Percentiles rank a stretch among this genome's conserved stretches.
Conservation (phyloP, 1,140 invertebrate species). For the Philopotamus ludificatus region DNA sequence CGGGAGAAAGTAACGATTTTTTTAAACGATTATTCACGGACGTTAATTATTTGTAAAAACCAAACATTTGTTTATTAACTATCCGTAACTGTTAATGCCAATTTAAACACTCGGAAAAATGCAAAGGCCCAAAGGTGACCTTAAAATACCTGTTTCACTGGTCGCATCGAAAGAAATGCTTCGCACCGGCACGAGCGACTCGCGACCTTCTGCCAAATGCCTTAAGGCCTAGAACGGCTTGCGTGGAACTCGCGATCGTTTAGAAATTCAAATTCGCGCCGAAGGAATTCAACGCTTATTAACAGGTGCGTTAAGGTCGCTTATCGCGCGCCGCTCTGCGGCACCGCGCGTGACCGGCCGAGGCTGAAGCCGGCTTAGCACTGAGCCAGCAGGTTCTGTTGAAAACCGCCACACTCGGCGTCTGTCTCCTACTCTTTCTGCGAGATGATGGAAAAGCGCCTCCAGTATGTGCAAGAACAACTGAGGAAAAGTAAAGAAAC, state of each 20-base stretch:
- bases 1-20: too few species aligned
- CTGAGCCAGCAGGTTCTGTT: slow-evolving; percentile 7
- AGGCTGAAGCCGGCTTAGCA: slow-evolving; percentile 9
- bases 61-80: neutral
- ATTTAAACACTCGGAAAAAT: slow-evolving; percentile 26
- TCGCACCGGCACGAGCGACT: neutral
- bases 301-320: slow-evolving; percentile 36
- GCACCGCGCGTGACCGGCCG: slow-evolving; percentile 18
- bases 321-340: neutral
- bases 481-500: too few species aligned
- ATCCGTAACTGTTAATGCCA: slow-evolving; percentile 15
- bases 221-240: slow-evolving; percentile 11
- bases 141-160: slow-evolving; percentile 32
- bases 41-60: too few species aligned
- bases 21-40: too few species aligned
- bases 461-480: too few species aligned
- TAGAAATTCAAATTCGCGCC: slow-evolving; percentile 37
- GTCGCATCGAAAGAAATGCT: neutral
- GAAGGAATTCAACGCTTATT: slow-evolving; percentile 35
- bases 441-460: too few species aligned
- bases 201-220: neutral
- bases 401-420: neutral
- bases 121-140: slow-evolving; percentile 32
- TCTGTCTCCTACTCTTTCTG: neutral
- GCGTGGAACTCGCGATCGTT: slow-evolving; percentile 18